A percentile compares a stretch with the other conserved stretches of the same genome.
Conservation (phyloP, 2,113 vertebrate genomes). For the Cavia porcellus region DNA sequence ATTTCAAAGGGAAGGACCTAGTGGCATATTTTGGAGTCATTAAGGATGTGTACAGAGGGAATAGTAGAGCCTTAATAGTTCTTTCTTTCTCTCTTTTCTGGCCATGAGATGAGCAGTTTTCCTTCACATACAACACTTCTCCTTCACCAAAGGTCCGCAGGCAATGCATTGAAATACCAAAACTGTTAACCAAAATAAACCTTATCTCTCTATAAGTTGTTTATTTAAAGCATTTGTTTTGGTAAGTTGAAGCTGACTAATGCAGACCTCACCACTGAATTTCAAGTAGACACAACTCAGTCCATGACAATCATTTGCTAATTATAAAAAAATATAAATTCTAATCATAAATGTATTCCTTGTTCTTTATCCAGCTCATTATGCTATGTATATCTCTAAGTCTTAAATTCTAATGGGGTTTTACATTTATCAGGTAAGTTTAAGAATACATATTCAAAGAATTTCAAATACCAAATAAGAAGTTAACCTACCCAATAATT, state of each 20-base stretch:
- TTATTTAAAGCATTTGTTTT: background rate
- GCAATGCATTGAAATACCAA: background rate
- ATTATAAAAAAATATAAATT: background rate
- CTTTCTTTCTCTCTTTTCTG: background rate
- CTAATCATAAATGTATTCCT: background rate
- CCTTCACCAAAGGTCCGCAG: background rate
- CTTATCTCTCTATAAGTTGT: background rate
- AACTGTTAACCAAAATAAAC: background rate
- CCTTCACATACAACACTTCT: accelerated
- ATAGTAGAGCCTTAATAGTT: background rate
- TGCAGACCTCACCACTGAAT: background rate
- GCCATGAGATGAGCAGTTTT: background rate
- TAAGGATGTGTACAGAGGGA: background rate
- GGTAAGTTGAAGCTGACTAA: background rate
- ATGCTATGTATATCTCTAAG: background rate
- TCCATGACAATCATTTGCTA: background rate
- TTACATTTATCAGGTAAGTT: background rate
- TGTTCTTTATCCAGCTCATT: background rate
- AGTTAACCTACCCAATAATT: background rate
- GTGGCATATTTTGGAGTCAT: background rate
- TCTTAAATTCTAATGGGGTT: background rate
- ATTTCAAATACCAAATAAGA: background rate
- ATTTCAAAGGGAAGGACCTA: accelerated
- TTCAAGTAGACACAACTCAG: background rate
- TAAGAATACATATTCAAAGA: background rate